Percentiles rank a stretch among this genome's conserved stretches.
phyloP scores from a whole-genome alignment of 2,888 invertebrate species.

The Erpobdella octoculata region DNA sequence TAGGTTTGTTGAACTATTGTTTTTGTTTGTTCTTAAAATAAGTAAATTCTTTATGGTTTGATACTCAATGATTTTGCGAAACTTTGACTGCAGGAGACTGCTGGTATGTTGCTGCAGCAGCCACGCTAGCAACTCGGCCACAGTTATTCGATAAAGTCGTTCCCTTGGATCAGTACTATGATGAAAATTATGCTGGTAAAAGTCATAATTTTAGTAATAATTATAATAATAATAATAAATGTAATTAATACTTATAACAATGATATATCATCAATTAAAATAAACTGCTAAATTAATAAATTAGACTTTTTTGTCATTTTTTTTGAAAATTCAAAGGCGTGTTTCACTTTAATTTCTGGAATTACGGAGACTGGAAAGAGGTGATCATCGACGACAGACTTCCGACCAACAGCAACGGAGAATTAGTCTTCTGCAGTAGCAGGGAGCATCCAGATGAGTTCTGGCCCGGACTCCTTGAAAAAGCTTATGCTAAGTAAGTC shows the following conservation, averaged over 20 bases:
- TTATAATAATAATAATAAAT: constrained; percentile 18
- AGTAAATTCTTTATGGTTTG: background rate
- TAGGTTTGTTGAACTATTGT: constrained; percentile 23
- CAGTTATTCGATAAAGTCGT: constrained; percentile 88
- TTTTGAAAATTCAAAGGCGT: constrained; percentile 44
- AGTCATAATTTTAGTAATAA: background rate
- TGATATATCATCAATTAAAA: constrained; percentile 9
- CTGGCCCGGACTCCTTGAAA: constrained; percentile 68
- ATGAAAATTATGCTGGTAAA: constrained; percentile 77
- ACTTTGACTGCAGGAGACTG: constrained; percentile 63
- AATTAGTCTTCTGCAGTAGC: constrained; percentile 59
- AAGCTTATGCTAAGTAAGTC: constrained; percentile 43
- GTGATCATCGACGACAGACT: constrained; percentile 68
- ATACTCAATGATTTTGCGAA: background rate
- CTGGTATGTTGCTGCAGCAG: constrained; percentile 88
- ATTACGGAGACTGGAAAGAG: constrained; percentile 71
- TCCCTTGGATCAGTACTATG: constrained; percentile 84
- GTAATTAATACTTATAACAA: background rate
- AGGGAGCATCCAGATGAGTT: constrained; percentile 61
- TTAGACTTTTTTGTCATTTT: too few species aligned
- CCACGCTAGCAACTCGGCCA: constrained; percentile 70
- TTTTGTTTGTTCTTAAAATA: background rate
- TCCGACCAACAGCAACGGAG: constrained; percentile 63
- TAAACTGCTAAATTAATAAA: too few species aligned
- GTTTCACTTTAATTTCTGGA: constrained; percentile 85